Evolutionary conservation across 2,888 invertebrate genomes (phyloP), one percentile per base, ranked within the genome.

Genomic region (Hydropsyche betteni): DNA sequence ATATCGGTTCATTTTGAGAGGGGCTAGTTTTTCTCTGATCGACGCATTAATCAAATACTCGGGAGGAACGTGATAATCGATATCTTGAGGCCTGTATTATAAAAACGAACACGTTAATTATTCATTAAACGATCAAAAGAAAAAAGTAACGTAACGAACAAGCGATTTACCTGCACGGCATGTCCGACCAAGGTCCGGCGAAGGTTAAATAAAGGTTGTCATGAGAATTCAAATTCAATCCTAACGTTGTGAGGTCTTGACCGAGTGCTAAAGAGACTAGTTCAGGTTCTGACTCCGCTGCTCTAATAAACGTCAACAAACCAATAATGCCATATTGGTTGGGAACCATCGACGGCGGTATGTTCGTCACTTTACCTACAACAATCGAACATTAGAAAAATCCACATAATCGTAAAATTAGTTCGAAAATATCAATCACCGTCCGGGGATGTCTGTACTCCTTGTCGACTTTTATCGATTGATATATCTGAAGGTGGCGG

Each of bases 311-410:
- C 81, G 99, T 97, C 85, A 99, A 89, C 81, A 99, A 90, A 69
- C 99, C 99, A 80, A 99, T 98, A 89, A 99, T 99, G 82, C 99
- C 99, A 86, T 98, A 99, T 88, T 99, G 99, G 88, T 99, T 99
- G 82, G 94, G 95, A 80, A 99, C 96, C 99, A 99, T 99, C 84
- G 96, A 96, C 81, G 93, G 92, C 79, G 99, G 99, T 89, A 99
- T 99, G 88, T 98, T 98, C 85, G 98, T 96, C 83, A 99, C 97
- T 89, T 95, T 94, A 82, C 97, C 96, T 96, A 84, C 2, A 44
- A 2, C 68, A 86, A 84, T n/a, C n/a, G n/a, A n/a, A 44, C 6
- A 44, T 8, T 44, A 44, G 1, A 81, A 80, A 78, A 74, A 78
- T 74, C 78, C 58, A 4, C 1, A 44, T 8, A 6, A 44, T 8